Evolutionary conservation across 1,140 invertebrate species (phyloP), one percentile per base, ranked within the genome.

Genomic region (Stenopsyche tienmushanensis): DNA sequence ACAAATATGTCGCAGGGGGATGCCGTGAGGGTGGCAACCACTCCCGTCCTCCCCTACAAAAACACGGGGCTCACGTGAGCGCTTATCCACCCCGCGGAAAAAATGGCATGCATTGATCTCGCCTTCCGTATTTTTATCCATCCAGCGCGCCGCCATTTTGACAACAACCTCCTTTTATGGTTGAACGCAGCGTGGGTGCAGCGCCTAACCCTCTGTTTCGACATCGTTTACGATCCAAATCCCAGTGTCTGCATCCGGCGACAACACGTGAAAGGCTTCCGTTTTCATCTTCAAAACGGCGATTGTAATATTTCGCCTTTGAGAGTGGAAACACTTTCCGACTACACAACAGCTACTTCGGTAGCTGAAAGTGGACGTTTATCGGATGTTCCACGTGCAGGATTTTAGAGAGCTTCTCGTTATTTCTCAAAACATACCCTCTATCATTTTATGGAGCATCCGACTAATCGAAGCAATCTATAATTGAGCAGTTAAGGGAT

Each of bases 1-100:
- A 66, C 65, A 66, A 66, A 66, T 66, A 66, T 66, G 65, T 66
- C 65, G 58, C 57, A n/a, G 42, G 34, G 42, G 25, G 50, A 3
- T 29, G 10, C n/a, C 29, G 24, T 13, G 23, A 44, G 18, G 39
- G 34, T 7, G 1, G 2, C 9, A 18, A 5, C n/a, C 29, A 34
- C 13, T 34, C 29, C n/a, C n/a, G n/a, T 17, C 25, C 50, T 13
- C 50, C 20, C 18, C 21, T 39, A 42, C 54, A 20, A 26, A 26
- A 2, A 1, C 39, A 23, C 23, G 15, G n/a, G 39, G 29, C 29
- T 29, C 42, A 47, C 29, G 29, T 13, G 29, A 34, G 29, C 29
- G 29, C 13, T 34, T 34, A 26, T 25, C 42, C 24, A 7, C 57
- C 21, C 23, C n/a, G 29, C 29, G 29, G 3, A 49, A 49, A 49